Percentiles rank a stretch among this genome's conserved stretches.
Evolutionary conservation across 2,888 invertebrate species (phyloP).

Genomic region (Eupithecia subfuscata): DNA sequence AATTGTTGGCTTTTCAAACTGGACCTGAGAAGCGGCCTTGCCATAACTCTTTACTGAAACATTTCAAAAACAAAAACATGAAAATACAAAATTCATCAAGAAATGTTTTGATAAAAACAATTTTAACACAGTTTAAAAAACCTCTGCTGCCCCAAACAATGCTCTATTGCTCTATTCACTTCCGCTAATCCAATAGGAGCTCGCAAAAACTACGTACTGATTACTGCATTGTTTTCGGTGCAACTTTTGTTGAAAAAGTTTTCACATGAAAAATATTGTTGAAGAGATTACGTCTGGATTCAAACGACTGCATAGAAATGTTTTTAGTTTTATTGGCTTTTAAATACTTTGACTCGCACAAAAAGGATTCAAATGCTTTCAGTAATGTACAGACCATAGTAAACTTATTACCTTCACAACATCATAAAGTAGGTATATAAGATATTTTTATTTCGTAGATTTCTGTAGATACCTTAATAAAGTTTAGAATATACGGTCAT

Average conservation of each 20-base stretch:
- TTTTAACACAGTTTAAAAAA: constrained; percentile 15
- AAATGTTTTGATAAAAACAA: constrained; percentile 8
- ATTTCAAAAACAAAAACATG: not conserved
- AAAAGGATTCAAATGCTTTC: not conserved
- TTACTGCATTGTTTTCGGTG: constrained; percentile 56
- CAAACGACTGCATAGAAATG: constrained; percentile 23
- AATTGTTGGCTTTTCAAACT: not conserved
- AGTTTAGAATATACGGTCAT: too few relatives aligned
- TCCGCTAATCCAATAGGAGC: constrained; percentile 58
- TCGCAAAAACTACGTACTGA: constrained; percentile 55
- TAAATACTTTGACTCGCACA: not conserved
- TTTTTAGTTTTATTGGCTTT: constrained; percentile 17
- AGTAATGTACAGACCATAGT: not conserved
- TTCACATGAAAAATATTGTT: constrained; percentile 27
- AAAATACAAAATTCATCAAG: not conserved
- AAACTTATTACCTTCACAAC: not conserved
- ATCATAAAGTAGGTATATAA: not conserved
- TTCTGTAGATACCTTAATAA: too few relatives aligned
- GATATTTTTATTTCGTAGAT: not conserved
- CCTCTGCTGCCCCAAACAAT: constrained; percentile 28
- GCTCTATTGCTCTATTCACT: constrained; percentile 21
- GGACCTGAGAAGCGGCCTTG: not conserved
- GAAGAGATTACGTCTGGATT: constrained; percentile 23
- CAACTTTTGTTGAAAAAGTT: constrained; percentile 28
- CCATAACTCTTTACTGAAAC: not conserved